Percentiles rank a stretch among this genome's conserved stretches.
Evolutionary conservation across 1,140 invertebrate species (phyloP).

Genomic region (Drosophila teissieri): DNA sequence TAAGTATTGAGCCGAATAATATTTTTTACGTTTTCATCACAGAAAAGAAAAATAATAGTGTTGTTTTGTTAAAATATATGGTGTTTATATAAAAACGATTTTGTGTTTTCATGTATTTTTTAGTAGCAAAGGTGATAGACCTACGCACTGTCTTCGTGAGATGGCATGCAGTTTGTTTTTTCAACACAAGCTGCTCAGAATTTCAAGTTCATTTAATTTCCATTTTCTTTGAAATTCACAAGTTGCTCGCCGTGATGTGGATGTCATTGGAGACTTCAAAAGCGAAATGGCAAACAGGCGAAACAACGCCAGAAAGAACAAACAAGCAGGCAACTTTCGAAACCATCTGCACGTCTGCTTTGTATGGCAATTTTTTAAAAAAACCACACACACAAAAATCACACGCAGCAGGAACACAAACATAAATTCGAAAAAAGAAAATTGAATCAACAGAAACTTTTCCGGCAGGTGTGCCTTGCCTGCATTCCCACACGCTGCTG

Average conservation of each 20-base stretch:
- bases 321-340: conserved; percentile 61
- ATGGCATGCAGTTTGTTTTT: background rate
- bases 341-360: conserved; percentile 68
- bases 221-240: conserved; percentile 66
- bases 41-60: background rate
- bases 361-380: conserved; percentile 57
- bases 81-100: too few relatives aligned
- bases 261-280: conserved; percentile 65
- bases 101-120: too few relatives aligned
- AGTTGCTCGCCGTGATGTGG: conserved; percentile 28
- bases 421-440: conserved; percentile 49
- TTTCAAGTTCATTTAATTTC: conserved; percentile 79
- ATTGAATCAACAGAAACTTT: conserved; percentile 60
- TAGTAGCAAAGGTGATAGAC: background rate
- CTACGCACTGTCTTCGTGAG: background rate
- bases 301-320: conserved; percentile 45
- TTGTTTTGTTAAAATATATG: conserved; percentile 5
- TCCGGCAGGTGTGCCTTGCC: conserved; percentile 38
- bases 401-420: conserved; percentile 30
- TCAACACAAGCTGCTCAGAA: conserved; percentile 39
- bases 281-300: conserved; percentile 67
- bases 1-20: background rate
- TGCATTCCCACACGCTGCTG: conserved; percentile 21
- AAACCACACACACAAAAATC: conserved; percentile 34
- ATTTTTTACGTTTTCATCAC: background rate